These are phyloP conservation scores for Hafferia zeledoni DNA, from an alignment of 2,797 vertebrate species.

Conservation along the genomic window DNA sequence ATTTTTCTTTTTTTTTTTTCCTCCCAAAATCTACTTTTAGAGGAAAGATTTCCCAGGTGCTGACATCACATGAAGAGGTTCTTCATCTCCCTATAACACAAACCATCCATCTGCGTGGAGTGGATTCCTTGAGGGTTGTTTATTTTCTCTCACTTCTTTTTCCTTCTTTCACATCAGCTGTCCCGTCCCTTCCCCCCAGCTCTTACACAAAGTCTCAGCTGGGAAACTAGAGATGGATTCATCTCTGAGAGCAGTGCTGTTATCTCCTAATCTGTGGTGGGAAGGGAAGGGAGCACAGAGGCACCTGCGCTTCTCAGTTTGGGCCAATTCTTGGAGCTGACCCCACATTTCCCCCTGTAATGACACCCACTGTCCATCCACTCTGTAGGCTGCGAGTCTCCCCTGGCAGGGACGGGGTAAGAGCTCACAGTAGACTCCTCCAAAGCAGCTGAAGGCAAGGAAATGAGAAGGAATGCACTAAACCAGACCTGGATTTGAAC, in stretches of 20 bases:
- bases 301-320: neutral
- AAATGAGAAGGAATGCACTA: neutral
- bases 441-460: neutral
- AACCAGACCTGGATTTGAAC: conserved; percentile 26
- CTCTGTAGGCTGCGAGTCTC: neutral
- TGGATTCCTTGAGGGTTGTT: neutral
- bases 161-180: neutral
- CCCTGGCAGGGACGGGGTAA: neutral
- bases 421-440: neutral
- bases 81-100: neutral
- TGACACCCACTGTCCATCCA: neutral
- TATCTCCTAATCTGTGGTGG: neutral
- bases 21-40: neutral
- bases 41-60: neutral
- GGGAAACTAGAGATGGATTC: neutral
- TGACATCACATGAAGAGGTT: neutral
- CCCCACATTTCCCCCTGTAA: neutral
- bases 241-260: rapidly evolving
- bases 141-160: conserved; percentile 14
- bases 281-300: neutral
- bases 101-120: neutral
- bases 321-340: neutral
- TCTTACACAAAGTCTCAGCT: neutral
- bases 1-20: rapidly evolving
- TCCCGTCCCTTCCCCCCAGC: neutral